Evolutionary conservation across 1,140 invertebrate species (phyloP).

Genomic region (Daktulosphaira vitifoliae): DNA sequence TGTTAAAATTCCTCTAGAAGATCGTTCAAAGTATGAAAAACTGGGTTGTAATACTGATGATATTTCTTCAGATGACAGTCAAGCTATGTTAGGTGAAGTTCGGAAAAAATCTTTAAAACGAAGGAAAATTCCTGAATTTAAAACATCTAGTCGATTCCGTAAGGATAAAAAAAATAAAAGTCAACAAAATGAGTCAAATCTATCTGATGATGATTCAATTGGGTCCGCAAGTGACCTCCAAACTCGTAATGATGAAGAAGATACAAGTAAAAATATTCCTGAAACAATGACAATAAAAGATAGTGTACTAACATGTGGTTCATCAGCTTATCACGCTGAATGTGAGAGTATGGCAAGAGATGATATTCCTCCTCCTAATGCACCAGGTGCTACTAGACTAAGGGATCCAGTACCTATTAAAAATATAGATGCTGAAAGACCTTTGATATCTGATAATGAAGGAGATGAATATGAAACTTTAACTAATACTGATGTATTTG

Average conservation of each 20-base stretch:
- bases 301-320: constrained; percentile 56
- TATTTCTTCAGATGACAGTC: constrained; percentile 50
- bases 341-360: constrained; percentile 51
- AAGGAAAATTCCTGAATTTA: constrained; percentile 28
- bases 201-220: constrained; percentile 58
- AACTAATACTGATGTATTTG: constrained; percentile 38
- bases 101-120: constrained; percentile 26
- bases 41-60: constrained; percentile 51
- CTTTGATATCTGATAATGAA: constrained; percentile 69
- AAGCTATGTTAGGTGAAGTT: constrained; percentile 16
- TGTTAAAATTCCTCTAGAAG: constrained; percentile 56
- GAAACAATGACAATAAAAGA: constrained; percentile 54
- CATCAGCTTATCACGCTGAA: constrained; percentile 61
- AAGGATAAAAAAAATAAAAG: constrained; percentile 27
- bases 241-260: constrained; percentile 50
- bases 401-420: constrained; percentile 55
- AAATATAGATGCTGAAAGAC: constrained; percentile 69
- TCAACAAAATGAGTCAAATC: constrained; percentile 19
- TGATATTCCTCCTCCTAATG: constrained; percentile 39
- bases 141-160: constrained; percentile 23
- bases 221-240: constrained; percentile 64
- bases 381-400: constrained; percentile 39
- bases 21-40: constrained; percentile 72
- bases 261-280: constrained; percentile 41
- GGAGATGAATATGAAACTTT: constrained; percentile 50